Percentiles rank a stretch among this genome's conserved stretches.
phyloP scores from a whole-genome alignment of 2,113 vertebrate genomes.

The Sminthopsis crassicaudata region DNA sequence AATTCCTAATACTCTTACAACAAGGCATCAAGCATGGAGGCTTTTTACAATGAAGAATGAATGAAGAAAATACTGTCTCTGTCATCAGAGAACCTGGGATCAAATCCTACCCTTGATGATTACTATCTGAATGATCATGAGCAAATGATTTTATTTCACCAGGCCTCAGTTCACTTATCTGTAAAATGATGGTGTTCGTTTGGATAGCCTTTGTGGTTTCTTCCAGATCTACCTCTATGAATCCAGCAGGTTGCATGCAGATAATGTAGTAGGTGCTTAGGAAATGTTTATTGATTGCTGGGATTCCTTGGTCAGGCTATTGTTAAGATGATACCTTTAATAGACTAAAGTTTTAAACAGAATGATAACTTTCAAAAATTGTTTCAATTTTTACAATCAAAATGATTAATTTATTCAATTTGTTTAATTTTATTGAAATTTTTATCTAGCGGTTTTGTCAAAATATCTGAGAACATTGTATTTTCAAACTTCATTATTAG shows the following conservation, averaged over 20 bases:
- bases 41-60: not conserved
- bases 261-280: not conserved
- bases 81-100: not conserved
- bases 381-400: not conserved
- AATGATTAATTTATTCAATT: not conserved
- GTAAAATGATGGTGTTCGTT: not conserved
- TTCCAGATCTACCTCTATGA: not conserved
- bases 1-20: not conserved
- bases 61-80: not conserved
- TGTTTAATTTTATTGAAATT: slow-evolving; percentile 22
- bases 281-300: not conserved
- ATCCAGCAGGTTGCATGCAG: not conserved
- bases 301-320: not conserved
- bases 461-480: not conserved
- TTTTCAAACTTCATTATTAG: slow-evolving; percentile 33
- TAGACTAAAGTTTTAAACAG: not conserved
- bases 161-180: not conserved
- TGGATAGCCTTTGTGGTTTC: not conserved
- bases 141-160: not conserved
- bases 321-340: slow-evolving; percentile 25
- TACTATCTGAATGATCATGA: not conserved
- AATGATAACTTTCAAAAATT: not conserved
- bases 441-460: not conserved
- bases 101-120: not conserved
- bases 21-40: not conserved